Evolutionary conservation across 1,140 invertebrate species (phyloP).

Genomic region (Drosophila truncata): DNA sequence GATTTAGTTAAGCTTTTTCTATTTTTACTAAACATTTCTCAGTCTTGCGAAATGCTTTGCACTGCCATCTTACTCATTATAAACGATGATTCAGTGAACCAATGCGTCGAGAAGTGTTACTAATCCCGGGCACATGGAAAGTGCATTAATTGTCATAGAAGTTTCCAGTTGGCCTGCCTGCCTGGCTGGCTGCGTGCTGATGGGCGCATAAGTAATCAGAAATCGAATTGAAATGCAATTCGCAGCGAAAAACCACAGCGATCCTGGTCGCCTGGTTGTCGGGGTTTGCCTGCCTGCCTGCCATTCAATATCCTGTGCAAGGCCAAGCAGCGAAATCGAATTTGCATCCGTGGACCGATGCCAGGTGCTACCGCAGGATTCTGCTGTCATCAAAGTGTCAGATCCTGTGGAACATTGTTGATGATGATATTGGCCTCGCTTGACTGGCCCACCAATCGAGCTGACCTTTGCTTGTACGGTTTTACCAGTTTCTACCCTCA

Average conservation of each 20-base stretch:
- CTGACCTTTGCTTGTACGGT: constrained; percentile 43
- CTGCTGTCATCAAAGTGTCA: constrained; percentile 52
- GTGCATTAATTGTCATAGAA: constrained; percentile 23
- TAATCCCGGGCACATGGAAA: not conserved
- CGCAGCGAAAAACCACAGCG: constrained; percentile 32
- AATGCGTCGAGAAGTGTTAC: too few relatives aligned
- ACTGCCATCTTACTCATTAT: constrained; percentile 2
- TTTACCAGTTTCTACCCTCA: constrained; percentile 17
- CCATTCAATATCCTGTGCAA: constrained; percentile 60
- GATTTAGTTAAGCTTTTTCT: too few relatives aligned
- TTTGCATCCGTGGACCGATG: constrained; percentile 43
- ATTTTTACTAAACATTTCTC: not conserved
- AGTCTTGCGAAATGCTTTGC: not conserved
- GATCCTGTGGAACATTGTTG: constrained; percentile 34
- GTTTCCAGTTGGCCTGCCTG: not conserved
- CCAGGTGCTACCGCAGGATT: constrained; percentile 19
- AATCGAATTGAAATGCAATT: constrained; percentile 58
- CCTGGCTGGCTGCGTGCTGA: not conserved
- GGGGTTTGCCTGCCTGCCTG: not conserved
- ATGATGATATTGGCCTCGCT: constrained; percentile 43
- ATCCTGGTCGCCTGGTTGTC: constrained; percentile 1
- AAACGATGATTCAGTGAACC: not conserved
- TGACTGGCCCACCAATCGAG: constrained; percentile 35
- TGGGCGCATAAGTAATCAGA: constrained; percentile 18
- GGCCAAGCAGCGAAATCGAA: constrained; percentile 61